Percentiles rank a stretch among this genome's conserved stretches.
Conservation (phyloP, 2,113 vertebrate genomes). For the Talpa occidentalis region DNA sequence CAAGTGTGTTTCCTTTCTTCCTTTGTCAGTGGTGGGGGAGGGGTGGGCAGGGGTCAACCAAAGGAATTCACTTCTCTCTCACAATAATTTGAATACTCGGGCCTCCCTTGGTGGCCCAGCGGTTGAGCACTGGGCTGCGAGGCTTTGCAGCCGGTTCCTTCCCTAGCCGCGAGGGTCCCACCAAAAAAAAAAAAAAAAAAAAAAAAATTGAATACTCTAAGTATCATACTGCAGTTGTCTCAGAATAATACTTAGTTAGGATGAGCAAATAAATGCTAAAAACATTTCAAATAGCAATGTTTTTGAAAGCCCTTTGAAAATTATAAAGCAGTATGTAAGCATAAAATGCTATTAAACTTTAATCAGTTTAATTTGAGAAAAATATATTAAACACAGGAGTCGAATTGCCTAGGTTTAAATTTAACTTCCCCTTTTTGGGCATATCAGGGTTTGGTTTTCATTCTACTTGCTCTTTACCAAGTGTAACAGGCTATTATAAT, state of each 20-base stretch:
- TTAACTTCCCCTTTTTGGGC: background rate
- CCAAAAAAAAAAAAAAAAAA: no score
- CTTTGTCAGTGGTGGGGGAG: background rate
- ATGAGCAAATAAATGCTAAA: background rate
- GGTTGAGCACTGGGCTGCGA: no score
- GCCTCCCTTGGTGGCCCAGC: no score
- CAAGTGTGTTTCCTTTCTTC: background rate
- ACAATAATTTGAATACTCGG: background rate
- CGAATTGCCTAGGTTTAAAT: background rate
- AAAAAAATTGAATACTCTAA: no score
- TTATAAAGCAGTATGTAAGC: background rate
- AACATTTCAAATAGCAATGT: background rate
- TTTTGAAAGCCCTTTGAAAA: conserved; percentile 30
- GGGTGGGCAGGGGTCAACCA: background rate
- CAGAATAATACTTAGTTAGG: background rate
- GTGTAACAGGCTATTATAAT: background rate
- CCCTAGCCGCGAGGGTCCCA: no score
- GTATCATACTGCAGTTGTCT: background rate
- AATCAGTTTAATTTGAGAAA: conserved; percentile 35
- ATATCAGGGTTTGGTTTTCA: background rate
- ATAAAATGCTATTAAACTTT: background rate
- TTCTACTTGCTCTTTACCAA: background rate
- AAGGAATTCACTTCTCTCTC: background rate
- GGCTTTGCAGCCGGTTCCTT: no score
- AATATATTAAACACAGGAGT: background rate